Base-by-base conservation (phyloP, 1,140 invertebrate species). In the Phenacoccus solenopsis region DNA sequence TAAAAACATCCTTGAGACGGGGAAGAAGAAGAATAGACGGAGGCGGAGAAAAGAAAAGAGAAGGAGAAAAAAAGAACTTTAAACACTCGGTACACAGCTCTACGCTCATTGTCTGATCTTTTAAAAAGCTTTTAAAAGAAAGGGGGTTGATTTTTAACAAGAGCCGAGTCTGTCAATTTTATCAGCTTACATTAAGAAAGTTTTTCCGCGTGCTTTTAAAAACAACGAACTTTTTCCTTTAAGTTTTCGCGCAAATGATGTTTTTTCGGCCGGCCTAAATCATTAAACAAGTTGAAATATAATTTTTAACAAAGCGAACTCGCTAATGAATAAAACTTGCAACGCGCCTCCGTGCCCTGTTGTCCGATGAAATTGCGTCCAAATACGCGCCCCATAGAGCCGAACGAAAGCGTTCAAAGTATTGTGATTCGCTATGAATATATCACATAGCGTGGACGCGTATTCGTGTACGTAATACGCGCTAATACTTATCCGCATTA, bases 171-270 rank as follows among this genome's bases (percentile, higher is more conserved):
- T 64, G 59, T 27, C 59, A 64, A 64, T 64, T 64, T 64, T 64
- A 64, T 64, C 59, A 64, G 59, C 21, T 64, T 64, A 64, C 59
- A 64, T 64, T 64, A 64, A 64, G 59, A 64, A 64, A 64, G 59
- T 27, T 64, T 64, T 38, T 38, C 4, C 59, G 21, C 59, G 59
- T 16, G 38, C 38, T 49, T 49, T 49, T 49, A 49, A 49, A 49
- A 49, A 49, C 38, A 49, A 49, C n/a, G 13, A 49, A 49, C 59
- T 64, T 64, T 27, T 27, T 64, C 9, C 59, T 64, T 27, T 25
- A 24, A 38, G 4, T 64, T 64, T 16, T 25, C 22, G 9, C 16
- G 10, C 16, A 1, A 24, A 10, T 22, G 2, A 10, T 64, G 25
- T 64, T 64, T 24, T 24, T 64, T 64, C 25, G 10, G 4, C 59